Evolutionary conservation across 1,140 invertebrate genomes (phyloP).

Genomic region (Drosophila micromelanica): DNA sequence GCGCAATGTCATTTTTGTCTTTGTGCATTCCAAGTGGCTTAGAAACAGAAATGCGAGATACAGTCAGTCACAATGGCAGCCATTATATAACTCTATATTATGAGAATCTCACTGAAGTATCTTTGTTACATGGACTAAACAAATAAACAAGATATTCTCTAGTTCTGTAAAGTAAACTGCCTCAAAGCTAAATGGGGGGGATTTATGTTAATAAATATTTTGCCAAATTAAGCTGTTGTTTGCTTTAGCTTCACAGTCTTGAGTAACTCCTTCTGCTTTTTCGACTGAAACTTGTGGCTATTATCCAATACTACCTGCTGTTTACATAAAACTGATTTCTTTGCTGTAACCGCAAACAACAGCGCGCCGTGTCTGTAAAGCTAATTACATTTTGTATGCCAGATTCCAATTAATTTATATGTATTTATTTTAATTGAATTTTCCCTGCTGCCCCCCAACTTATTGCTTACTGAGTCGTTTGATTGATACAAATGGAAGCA

Average conservation of each 20-base stretch:
- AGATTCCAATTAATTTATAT: constrained; percentile 71
- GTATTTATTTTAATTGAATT: constrained; percentile 75
- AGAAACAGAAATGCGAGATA: background rate
- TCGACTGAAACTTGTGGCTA: constrained; percentile 42
- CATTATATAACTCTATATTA: too few species aligned
- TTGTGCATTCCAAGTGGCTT: constrained; percentile 15
- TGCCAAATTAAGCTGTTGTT: background rate
- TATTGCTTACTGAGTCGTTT: constrained; percentile 53
- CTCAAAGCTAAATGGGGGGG: background rate
- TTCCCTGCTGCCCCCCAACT: background rate
- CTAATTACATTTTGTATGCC: constrained; percentile 57
- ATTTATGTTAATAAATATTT: constrained; percentile 6
- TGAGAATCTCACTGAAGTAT: too few species aligned
- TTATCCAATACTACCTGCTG: constrained; percentile 37
- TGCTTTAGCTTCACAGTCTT: background rate
- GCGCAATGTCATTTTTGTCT: constrained; percentile 8
- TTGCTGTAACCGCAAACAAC: constrained; percentile 22
- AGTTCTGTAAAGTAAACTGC: background rate
- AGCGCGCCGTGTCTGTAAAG: constrained; percentile 17
- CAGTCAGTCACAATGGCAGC: background rate
- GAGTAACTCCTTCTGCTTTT: constrained; percentile 1
- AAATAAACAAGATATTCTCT: background rate
- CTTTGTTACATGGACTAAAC: background rate
- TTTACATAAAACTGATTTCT: constrained; percentile 65
- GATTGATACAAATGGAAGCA: constrained; percentile 59